Base-by-base conservation (phyloP, 2,888 invertebrate genomes). In the Cecidostiba fungosa region DNA sequence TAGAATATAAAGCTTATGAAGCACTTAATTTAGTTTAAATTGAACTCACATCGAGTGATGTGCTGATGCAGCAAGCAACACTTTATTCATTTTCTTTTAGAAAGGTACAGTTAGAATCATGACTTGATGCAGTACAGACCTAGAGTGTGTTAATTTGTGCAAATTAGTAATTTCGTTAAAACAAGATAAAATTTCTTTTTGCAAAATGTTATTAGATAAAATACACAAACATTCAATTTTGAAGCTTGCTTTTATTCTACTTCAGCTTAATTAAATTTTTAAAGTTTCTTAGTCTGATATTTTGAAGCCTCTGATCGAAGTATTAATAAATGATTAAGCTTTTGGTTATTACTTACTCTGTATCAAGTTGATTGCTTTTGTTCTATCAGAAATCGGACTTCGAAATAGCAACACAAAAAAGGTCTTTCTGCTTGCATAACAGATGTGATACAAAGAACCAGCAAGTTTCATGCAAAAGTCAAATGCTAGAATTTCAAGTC, bases 1-100 rank as follows among this genome's bases (percentile, higher is more conserved):
- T 19, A 66, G 47, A 78, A 47, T 78, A n/a, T 19, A 47, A 69
- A 78, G 69, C 50, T 78, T n/a, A 69, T 78, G 29, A 69, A 78
- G 69, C 69, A 79, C 16, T 66, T 66, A 39, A 36, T 79, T 79
- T 70, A 69, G 36, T 70, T 79, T 14, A 50, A 50, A 70, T 70
- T 70, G 47, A 54, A 72, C 32, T 29, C 23, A 70, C 50, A 50
- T 32, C 32, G 19, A 70, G 14, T 32, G n/a, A 70, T 43, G 32
- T 50, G 50, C 32, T 47, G 29, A 79, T 79, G n/a, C 14, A 70
- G 70, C 47, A 70, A 70, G 12, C 70, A 70, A 79, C 36, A 50
- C 79, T 70, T 70, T 70, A 32, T 79, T 47, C 50, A 47, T 79
- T 47, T 69, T 29, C 29, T 66, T 66, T 66, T 78, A 26, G 50